A percentile compares a stretch with the other conserved stretches of the same genome.
These are phyloP conservation scores for Chelon labrosus DNA, from an alignment of 2,797 vertebrate genomes.

Conservation along the genomic window DNA sequence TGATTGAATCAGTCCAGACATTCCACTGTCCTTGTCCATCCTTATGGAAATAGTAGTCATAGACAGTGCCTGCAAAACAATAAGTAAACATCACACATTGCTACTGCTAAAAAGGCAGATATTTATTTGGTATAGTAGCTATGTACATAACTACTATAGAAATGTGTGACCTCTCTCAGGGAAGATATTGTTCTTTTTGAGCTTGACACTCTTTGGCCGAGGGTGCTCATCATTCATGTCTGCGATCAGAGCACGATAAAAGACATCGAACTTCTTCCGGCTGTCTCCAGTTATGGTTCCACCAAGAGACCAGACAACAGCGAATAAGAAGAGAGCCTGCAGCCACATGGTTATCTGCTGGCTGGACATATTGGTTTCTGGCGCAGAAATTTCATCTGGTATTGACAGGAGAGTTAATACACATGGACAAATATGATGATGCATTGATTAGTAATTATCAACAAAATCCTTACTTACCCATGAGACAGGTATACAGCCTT, in stretches of 20 bases:
- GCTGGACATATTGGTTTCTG: conserved; percentile 80
- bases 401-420: conserved; percentile 22
- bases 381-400: conserved; percentile 88
- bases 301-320: conserved; percentile 92
- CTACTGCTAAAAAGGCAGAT: background rate
- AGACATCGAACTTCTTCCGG: conserved; percentile 92
- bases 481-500: conserved; percentile 89
- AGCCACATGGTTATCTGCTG: conserved; percentile 91
- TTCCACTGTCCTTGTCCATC: conserved; percentile 88
- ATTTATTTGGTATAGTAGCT: background rate
- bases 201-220: conserved; percentile 88
- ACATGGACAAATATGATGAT: background rate
- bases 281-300: conserved; percentile 89
- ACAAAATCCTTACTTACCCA: conserved; percentile 83
- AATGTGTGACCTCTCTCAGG: conserved; percentile 89
- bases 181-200: conserved; percentile 89
- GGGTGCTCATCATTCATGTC: conserved; percentile 84
- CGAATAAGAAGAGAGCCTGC: conserved; percentile 92
- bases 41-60: conserved; percentile 94
- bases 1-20: conserved; percentile 90
- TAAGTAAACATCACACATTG: background rate
- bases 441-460: background rate
- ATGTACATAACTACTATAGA: background rate
- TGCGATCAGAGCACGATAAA: conserved; percentile 89
- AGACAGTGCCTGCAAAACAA: conserved; percentile 87